These are phyloP conservation scores for Conus canariensis DNA, from an alignment of 2,888 invertebrate species.

Conservation along the genomic window DNA sequence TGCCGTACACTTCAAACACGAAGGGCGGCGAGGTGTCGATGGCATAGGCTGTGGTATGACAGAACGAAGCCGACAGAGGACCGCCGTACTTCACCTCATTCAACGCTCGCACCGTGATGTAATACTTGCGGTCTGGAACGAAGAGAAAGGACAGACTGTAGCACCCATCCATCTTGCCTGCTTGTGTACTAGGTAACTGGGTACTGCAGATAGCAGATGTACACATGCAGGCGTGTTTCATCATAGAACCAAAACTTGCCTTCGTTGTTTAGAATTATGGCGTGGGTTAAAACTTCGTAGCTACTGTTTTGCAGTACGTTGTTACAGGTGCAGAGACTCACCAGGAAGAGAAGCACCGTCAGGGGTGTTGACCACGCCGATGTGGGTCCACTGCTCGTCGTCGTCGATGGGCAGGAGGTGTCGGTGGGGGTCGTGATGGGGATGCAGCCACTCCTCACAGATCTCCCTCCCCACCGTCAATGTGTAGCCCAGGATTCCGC, in stretches of 20 bases:
- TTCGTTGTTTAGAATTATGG: no score
- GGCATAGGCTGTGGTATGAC: conserved; percentile 62
- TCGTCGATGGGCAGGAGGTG: conserved; percentile 57
- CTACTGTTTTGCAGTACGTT: no score
- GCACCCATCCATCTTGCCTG: not conserved
- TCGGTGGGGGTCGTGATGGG: conserved; percentile 65
- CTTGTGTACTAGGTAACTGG: no score
- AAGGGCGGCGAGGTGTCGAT: conserved; percentile 67
- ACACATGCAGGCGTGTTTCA: no score
- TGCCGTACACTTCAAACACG: conserved; percentile 63
- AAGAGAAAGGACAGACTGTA: not conserved
- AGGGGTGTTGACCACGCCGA: conserved; percentile 51
- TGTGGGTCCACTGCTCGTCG: conserved; percentile 63
- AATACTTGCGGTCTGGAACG: conserved; percentile 65
- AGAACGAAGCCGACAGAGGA: conserved; percentile 63
- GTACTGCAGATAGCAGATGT: no score
- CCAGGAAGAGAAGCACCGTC: conserved; percentile 43
- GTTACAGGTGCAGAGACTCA: not conserved
- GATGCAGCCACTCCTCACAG: conserved; percentile 59
- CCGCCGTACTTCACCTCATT: conserved; percentile 70
- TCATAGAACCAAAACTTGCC: no score
- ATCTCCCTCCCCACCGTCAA: conserved; percentile 55
- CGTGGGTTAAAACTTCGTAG: no score
- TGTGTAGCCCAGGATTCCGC: conserved; percentile 61
- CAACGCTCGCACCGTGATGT: conserved; percentile 62